Base-by-base conservation (phyloP, 2,888 invertebrate genomes). In the Cylloceria caligata region DNA sequence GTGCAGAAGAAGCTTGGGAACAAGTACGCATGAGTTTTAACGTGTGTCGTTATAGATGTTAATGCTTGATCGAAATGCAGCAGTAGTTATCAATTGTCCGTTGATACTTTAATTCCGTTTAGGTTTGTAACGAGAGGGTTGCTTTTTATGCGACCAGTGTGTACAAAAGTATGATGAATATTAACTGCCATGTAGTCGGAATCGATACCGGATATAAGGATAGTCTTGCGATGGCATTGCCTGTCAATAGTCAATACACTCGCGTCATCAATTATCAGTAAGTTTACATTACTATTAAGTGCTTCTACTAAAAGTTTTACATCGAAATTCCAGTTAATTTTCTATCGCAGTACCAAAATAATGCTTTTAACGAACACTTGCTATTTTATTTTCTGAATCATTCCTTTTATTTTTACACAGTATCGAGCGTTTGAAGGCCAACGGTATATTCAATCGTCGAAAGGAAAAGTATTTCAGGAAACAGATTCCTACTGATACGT, bases 111-210 rank as follows among this genome's bases (percentile, higher is more conserved):
- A n/a, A 30, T 5, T 3, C 30, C 5, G 30, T 30, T 30, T 30
- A 90, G 90, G 86, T 89, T 5, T 90, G 90, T 68, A 16, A 69
- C 11, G 83, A 82, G 30, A 88, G 83, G n/a, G 85, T 89, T 0
- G 90, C 86, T 2, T 89, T 90, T 71, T 88, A 86, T 47, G 24
- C 86, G 24, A 87, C 84, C 13, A 87, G 88, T n/a, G 85, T 78
- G 0, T 67, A 84, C n/a, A 83, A 81, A 7, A 68, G 80, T 1
- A 81, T 86, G 0, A 27, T 85, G 1, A 83, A n/a, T n/a, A n/a
- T n/a, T n/a, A n/a, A n/a, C n/a, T 90, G 90, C 67, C 80, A 86
- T 5, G 9, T 88, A 4, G 79, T 74, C 0, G 67, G 62, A 57
- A 86, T 90, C 4, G 86, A 88, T 3, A 85, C 86, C 1, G 87